Base-by-base conservation (phyloP, 2,797 vertebrate genomes). In the Trachurus trachurus region DNA sequence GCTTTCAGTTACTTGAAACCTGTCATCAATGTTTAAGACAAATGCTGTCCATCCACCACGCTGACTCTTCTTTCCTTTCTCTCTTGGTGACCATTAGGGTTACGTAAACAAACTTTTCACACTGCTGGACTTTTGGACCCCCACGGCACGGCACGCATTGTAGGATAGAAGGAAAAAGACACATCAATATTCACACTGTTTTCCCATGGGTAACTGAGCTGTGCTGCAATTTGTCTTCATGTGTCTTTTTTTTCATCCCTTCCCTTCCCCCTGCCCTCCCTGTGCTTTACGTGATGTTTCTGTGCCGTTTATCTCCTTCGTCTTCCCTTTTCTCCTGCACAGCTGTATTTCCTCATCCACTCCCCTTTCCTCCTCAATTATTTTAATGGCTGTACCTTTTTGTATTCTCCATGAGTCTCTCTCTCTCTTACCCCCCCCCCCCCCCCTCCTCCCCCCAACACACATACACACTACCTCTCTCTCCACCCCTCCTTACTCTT, bases 201-300 rank as follows among this genome's bases (percentile, higher is more conserved):
- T 69, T 66, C 56, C 62, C 63, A 80, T 21, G 58, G 72, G 59
- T 60, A 66, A 66, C 56, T 26, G 52, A 72, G 73, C 34, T 4
- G 50, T 71, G 47, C 69, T 56, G 73, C 42, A 66, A 69, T 84
- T 73, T 74, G 29, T 87, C 80, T 80, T 74, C 17, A 63, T 81
- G 57, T 76, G 58, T 76, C 50, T 68, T 47, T 47, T 50, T 34
- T 26, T 26, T 61, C 67, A 58, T 63, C 60, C 15, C 26, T 26
- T 26, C 26, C 6, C 6, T 53, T n/a, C 58, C 9, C 73, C 8
- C 47, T 22, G 40, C 49, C 10, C 19, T 26, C 13, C 13, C 17
- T 76, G 9, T 58, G 56, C 39, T 68, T 69, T 66, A 73, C 59
- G 21, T 47, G 3, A 83, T 65, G 47, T 68, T 49, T 52, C 22